phyloP scores from a whole-genome alignment of 1,140 invertebrate species.

The Drosophila jambulina region DNA sequence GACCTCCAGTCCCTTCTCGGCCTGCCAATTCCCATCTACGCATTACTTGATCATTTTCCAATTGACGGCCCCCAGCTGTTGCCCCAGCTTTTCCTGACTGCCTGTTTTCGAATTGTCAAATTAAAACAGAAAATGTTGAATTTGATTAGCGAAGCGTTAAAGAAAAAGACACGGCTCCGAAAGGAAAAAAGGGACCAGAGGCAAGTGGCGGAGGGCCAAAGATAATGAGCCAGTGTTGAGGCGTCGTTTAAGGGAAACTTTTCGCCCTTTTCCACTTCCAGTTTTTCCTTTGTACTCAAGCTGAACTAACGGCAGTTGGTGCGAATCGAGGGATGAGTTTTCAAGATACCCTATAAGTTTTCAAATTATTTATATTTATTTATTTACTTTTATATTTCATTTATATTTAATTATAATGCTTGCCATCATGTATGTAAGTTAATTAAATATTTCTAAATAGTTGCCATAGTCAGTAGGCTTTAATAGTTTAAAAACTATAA shows the following conservation, averaged over 20 bases:
- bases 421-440: no score
- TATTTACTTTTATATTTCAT: neutral
- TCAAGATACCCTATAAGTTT: no score
- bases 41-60: conserved; percentile 79
- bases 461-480: neutral
- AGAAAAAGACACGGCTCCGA: conserved; percentile 60
- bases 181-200: conserved; percentile 14
- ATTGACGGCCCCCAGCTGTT: conserved; percentile 78
- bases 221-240: conserved; percentile 72
- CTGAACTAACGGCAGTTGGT: conserved; percentile 45
- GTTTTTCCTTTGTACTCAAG: conserved; percentile 17
- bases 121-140: conserved; percentile 83
- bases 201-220: conserved; percentile 48
- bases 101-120: conserved; percentile 80
- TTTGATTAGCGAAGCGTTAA: conserved; percentile 82
- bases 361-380: no score
- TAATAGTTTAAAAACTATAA: neutral
- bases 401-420: neutral
- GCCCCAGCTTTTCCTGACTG: conserved; percentile 28
- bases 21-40: conserved; percentile 63
- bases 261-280: conserved; percentile 16
- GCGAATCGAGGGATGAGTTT: conserved; percentile 2
- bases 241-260: conserved; percentile 72
- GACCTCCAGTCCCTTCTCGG: neutral
- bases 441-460: neutral